phyloP scores from a whole-genome alignment of 2,888 invertebrate species.

The Platynereis dumerilii region DNA sequence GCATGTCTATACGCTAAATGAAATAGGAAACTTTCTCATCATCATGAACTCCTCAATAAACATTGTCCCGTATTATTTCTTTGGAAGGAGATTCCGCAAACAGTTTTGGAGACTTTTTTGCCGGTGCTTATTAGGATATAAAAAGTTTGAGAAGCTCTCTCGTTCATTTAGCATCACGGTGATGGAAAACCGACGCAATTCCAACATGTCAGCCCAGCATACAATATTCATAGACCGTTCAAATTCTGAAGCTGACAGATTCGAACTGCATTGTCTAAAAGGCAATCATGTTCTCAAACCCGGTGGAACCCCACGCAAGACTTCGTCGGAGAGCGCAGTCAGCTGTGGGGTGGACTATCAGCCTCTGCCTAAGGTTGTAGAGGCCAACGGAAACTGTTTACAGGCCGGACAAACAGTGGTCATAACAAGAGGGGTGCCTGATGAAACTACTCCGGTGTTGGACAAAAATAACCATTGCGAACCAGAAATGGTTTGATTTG shows the following conservation, averaged over 20 bases:
- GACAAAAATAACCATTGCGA: too few species aligned
- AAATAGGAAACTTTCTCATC: constrained; percentile 60
- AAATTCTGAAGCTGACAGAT: neutral
- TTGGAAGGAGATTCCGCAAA: constrained; percentile 58
- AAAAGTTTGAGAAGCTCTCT: constrained; percentile 24
- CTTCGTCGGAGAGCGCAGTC: too few species aligned
- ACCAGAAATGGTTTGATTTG: too few species aligned
- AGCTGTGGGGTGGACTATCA: too few species aligned
- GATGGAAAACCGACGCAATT: constrained; percentile 11
- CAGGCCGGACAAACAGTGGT: neutral
- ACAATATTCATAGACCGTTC: neutral
- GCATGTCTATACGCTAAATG: constrained; percentile 53
- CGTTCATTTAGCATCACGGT: constrained; percentile 27
- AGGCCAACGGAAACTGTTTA: constrained; percentile 1
- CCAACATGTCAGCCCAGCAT: constrained; percentile 8
- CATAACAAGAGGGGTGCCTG: too few species aligned
- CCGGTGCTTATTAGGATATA: constrained; percentile 44
- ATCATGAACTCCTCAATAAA: constrained; percentile 62
- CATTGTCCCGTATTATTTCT: constrained; percentile 63
- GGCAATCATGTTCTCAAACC: too few species aligned
- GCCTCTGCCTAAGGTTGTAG: neutral
- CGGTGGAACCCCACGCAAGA: too few species aligned
- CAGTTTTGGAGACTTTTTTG: constrained; percentile 60
- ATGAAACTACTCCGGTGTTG: too few species aligned
- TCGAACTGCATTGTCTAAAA: constrained; percentile 5